Percentiles rank a stretch among this genome's conserved stretches.
phyloP scores from a whole-genome alignment of 2,888 invertebrate genomes.

The Stenotaenia linearis region DNA sequence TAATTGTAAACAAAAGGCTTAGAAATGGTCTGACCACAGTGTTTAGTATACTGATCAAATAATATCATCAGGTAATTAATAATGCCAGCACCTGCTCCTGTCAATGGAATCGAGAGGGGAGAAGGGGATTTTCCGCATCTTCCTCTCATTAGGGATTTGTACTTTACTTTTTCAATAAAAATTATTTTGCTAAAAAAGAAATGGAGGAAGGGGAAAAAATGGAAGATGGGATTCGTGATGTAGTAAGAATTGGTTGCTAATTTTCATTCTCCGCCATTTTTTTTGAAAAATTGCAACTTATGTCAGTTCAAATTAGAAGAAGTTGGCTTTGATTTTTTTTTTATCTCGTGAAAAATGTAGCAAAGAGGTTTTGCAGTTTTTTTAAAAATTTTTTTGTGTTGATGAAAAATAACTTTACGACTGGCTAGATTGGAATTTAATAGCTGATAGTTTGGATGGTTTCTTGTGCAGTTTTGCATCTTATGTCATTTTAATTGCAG shows the following conservation, averaged over 20 bases:
- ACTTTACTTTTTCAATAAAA: background rate
- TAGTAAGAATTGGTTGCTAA: background rate
- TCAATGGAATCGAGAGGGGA: background rate
- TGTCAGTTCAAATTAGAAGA: background rate
- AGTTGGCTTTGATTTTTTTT: background rate
- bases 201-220: background rate
- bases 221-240: background rate
- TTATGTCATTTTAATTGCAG: slow-evolving; percentile 27
- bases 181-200: background rate
- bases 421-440: slow-evolving; percentile 21
- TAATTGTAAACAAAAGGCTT: no score
- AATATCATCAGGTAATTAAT: slow-evolving; percentile 26
- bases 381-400: background rate
- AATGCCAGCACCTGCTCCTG: slow-evolving; percentile 21
- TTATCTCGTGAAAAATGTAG: background rate
- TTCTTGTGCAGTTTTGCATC: background rate
- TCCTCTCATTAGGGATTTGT: background rate
- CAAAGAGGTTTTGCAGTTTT: background rate
- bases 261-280: background rate
- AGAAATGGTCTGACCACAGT: background rate
- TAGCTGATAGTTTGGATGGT: background rate
- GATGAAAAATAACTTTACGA: background rate
- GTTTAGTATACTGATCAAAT: background rate
- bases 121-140: background rate
- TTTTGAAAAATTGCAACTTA: background rate